Conservation (phyloP, 2,797 vertebrate genomes). For the Acestrorhynchus altus region DNA sequence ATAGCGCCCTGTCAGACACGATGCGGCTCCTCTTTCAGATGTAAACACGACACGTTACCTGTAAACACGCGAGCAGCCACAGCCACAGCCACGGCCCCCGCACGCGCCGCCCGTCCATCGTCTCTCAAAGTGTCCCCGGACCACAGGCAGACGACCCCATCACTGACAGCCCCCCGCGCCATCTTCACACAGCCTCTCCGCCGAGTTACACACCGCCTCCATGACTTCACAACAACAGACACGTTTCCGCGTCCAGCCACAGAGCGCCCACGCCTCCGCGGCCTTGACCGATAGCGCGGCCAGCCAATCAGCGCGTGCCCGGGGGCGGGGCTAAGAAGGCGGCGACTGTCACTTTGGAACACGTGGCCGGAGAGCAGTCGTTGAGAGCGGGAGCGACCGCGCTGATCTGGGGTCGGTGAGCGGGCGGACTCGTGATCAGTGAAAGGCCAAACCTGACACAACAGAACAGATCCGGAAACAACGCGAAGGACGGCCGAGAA, state of each 20-base stretch:
- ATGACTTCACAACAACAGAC: slow-evolving; percentile 40
- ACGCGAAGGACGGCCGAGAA: neutral
- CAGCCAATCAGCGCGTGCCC: slow-evolving; percentile 62
- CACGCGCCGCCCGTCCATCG: slow-evolving; percentile 49
- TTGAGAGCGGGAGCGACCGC: neutral
- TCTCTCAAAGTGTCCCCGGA: slow-evolving; percentile 53
- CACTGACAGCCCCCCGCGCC: slow-evolving; percentile 8
- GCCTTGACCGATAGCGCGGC: slow-evolving; percentile 45
- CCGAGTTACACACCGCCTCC: slow-evolving; percentile 25
- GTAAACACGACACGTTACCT: slow-evolving; percentile 64
- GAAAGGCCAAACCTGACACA: neutral
- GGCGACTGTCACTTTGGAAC: slow-evolving; percentile 67
- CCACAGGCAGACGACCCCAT: slow-evolving; percentile 39
- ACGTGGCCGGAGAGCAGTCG: slow-evolving; percentile 72
- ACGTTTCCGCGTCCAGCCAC: slow-evolving; percentile 79
- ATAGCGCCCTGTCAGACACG: neutral
- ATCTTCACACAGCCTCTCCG: slow-evolving; percentile 7
- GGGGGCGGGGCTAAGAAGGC: slow-evolving; percentile 63
- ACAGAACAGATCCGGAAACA: neutral
- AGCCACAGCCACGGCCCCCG: slow-evolving; percentile 45
- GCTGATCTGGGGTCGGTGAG: neutral
- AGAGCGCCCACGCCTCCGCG: neutral
- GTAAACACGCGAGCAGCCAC: slow-evolving; percentile 64
- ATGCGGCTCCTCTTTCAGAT: neutral
- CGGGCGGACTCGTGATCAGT: neutral